A percentile compares a stretch with the other conserved stretches of the same genome.
These are phyloP conservation scores for Himalopsyche anomala DNA, from an alignment of 2,888 invertebrate species.

Conservation along the genomic window DNA sequence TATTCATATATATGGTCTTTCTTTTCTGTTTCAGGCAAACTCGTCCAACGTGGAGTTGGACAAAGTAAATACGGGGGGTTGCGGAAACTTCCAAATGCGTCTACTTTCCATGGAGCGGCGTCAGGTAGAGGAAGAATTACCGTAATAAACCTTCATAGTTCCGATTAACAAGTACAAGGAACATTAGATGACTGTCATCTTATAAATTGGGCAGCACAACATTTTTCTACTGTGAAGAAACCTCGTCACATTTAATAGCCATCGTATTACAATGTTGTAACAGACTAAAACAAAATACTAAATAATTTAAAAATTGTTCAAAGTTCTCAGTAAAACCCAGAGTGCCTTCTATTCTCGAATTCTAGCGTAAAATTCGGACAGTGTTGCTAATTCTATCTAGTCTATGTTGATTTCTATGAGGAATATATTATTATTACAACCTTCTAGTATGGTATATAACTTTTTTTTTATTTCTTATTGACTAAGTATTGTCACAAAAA, in stretches of 20 bases:
- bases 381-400: background rate
- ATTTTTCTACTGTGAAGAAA: too few species aligned
- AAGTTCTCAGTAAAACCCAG: background rate
- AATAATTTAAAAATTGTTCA: background rate
- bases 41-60: conserved; percentile 58
- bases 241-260: too few species aligned
- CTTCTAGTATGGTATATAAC: too few species aligned
- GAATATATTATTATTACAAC: too few species aligned
- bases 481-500: too few species aligned
- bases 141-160: conserved; percentile 38
- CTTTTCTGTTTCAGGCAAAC: conserved; percentile 61
- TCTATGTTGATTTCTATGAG: too few species aligned
- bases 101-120: conserved; percentile 57
- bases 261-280: background rate
- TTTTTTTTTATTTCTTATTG: too few species aligned
- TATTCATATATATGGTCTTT: background rate
- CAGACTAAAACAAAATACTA: background rate
- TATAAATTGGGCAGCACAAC: too few species aligned
- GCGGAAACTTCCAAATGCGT: conserved; percentile 58
- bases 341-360: background rate
- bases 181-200: too few species aligned
- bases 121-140: conserved; percentile 41
- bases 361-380: background rate
- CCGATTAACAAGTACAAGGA: too few species aligned
- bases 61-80: conserved; percentile 48